Conservation (phyloP, 2,888 invertebrate species). For the Monochamus alternatus region DNA sequence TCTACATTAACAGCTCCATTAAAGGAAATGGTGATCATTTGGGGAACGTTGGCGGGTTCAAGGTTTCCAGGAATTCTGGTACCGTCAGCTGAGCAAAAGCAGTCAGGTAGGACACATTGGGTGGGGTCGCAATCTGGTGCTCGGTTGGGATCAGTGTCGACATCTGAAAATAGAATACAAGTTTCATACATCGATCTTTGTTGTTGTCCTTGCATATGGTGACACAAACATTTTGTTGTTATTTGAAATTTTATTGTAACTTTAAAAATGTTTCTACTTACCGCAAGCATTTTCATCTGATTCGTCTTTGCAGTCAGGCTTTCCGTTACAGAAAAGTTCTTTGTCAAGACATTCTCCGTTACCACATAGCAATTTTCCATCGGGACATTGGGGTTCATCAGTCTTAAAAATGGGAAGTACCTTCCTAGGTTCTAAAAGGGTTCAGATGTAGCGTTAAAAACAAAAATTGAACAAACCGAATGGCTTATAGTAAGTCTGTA, state of each 20-base stretch:
- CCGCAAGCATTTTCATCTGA: slow-evolving; percentile 97
- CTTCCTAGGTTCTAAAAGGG: slow-evolving; percentile 87
- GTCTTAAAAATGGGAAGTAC: slow-evolving; percentile 91
- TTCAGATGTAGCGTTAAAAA: background rate
- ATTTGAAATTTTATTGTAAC: no score
- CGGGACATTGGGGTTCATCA: slow-evolving; percentile 93
- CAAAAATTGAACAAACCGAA: background rate
- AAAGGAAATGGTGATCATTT: slow-evolving; percentile 94
- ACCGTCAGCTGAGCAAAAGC: slow-evolving; percentile 94
- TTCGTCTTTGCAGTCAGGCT: slow-evolving; percentile 93
- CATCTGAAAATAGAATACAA: slow-evolving; percentile 75
- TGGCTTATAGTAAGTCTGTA: slow-evolving; percentile 48
- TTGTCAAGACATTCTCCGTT: slow-evolving; percentile 94
- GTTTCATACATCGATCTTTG: no score
- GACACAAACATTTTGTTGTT: no score
- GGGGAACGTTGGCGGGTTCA: slow-evolving; percentile 89
- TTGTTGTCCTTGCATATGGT: no score
- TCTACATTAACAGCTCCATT: slow-evolving; percentile 95
- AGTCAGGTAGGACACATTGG: slow-evolving; percentile 91
- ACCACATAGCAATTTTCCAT: slow-evolving; percentile 92
- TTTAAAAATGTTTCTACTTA: slow-evolving; percentile 74
- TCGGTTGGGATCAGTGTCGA: slow-evolving; percentile 91
- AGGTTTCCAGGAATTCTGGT: slow-evolving; percentile 90
- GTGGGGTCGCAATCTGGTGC: slow-evolving; percentile 93
- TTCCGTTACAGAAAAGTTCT: slow-evolving; percentile 94